Base-by-base conservation (phyloP, 2,888 invertebrate genomes). In the Octodonta nipae region DNA sequence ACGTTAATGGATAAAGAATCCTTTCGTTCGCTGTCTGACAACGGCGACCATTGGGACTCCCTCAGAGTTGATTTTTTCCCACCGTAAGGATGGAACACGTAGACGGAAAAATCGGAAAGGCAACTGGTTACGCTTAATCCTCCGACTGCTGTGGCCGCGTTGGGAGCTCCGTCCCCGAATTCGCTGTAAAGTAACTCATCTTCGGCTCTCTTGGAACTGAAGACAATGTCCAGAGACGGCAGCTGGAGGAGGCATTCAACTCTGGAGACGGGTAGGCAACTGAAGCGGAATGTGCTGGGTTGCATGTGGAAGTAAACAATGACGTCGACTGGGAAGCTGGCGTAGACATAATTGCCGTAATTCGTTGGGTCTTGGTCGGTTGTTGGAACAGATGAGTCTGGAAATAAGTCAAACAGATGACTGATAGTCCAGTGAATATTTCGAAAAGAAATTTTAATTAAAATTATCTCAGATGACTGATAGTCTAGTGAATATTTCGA, bases 271-370 rank as follows among this genome's bases (percentile, higher is more conserved):
- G 95, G 95, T 51, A 92, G 70, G 63, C 95, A 95, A 45, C 88
- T 89, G 64, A 98, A 96, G 36, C 95, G 67, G 63, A 95, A 89
- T 1, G 91, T 88, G 33, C 91, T 91, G 1, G 95, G 93, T 59
- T 95, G 92, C 79, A 96, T 93, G 62, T 91, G 88, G 66, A 98
- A 88, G 64, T 93, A 93, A 25, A 98, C 93, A 47, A 98, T 87
- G 13, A 98, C 93, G 64, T 98, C 96, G 1, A 98, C 93, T 0
- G 96, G 96, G 61, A 98, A 95, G 33, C 92, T 89, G 20, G 88
- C 83, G 57, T 87, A 87, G 44, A 82, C 84, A 54, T 84, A 85
- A 61, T 80, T 80, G 1, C 78, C 78, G 49, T 77, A 75, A 43
- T 75, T 72, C 20, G 71, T 65, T n/a, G 65, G 58, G 45, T 70